These are phyloP conservation scores for Glaucidium brasilianum DNA, from an alignment of 2,113 vertebrate species.

Conservation along the genomic window DNA sequence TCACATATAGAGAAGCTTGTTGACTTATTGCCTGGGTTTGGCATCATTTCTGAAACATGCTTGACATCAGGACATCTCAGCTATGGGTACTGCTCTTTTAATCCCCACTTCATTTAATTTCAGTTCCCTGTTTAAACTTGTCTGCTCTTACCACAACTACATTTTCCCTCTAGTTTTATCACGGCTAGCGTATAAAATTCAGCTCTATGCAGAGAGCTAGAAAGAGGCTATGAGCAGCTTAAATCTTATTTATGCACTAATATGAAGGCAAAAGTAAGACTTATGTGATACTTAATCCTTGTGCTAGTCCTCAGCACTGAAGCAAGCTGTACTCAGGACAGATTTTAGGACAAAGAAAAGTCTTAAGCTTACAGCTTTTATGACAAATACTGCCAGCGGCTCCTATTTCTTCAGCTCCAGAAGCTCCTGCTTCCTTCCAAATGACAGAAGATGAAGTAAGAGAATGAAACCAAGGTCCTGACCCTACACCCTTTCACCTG, in stretches of 20 bases:
- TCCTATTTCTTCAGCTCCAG: neutral
- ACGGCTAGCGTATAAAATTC: neutral
- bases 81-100: neutral
- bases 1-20: neutral
- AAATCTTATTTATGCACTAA: neutral
- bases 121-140: neutral
- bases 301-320: neutral
- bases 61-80: neutral
- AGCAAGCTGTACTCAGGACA: neutral
- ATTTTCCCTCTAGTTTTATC: neutral
- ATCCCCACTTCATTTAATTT: neutral
- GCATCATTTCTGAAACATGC: neutral
- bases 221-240: neutral
- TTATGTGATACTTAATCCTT: neutral
- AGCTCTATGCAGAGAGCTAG: neutral
- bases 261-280: neutral
- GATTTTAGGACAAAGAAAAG: neutral
- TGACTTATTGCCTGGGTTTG: neutral
- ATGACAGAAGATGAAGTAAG: neutral
- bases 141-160: neutral
- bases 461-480: neutral
- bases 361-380: neutral
- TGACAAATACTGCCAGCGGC: neutral
- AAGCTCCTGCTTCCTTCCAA: neutral
- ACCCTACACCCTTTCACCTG: neutral